Conservation (phyloP, 2,113 vertebrate genomes). For the Reinhardtius hippoglossoides region DNA sequence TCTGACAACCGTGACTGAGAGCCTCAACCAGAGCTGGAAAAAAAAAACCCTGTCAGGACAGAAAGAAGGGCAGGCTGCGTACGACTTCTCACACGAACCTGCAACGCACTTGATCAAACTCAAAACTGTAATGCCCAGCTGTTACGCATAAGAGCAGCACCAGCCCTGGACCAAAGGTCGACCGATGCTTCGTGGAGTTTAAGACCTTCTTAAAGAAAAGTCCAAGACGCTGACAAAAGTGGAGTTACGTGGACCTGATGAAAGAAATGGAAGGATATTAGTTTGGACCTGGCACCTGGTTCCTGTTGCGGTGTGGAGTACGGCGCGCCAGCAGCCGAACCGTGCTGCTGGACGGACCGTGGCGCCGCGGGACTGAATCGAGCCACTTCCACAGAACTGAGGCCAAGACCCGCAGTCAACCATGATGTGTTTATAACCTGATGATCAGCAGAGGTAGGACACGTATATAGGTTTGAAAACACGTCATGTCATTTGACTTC, state of each 20-base stretch:
- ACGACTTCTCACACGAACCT: slow-evolving; percentile 35
- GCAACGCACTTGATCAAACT: slow-evolving; percentile 38
- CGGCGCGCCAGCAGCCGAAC: slow-evolving; percentile 32
- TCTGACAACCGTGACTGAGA: slow-evolving; percentile 53
- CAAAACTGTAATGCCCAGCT: slow-evolving; percentile 42
- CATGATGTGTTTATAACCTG: slow-evolving; percentile 78
- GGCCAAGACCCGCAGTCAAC: slow-evolving; percentile 66
- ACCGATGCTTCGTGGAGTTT: slow-evolving; percentile 41
- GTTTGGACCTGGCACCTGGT: slow-evolving; percentile 43
- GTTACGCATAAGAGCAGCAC: slow-evolving; percentile 14
- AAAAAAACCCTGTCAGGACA: not conserved
- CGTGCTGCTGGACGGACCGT: slow-evolving; percentile 15
- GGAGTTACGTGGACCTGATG: slow-evolving; percentile 56
- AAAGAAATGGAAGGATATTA: slow-evolving; percentile 63
- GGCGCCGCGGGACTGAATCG: slow-evolving; percentile 2
- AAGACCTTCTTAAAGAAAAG: slow-evolving; percentile 35
- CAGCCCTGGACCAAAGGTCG: slow-evolving; percentile 35
- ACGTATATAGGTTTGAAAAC: not conserved
- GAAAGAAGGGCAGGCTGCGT: slow-evolving; percentile 7
- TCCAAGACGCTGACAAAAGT: slow-evolving; percentile 22
- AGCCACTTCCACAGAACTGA: slow-evolving; percentile 57
- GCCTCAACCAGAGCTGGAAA: slow-evolving; percentile 29
- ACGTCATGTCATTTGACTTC: not conserved
- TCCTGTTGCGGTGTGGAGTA: slow-evolving; percentile 48
- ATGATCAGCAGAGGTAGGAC: slow-evolving; percentile 78